Evolutionary conservation across 2,888 invertebrate genomes (phyloP).

Genomic region (Oscheius myriophilus): DNA sequence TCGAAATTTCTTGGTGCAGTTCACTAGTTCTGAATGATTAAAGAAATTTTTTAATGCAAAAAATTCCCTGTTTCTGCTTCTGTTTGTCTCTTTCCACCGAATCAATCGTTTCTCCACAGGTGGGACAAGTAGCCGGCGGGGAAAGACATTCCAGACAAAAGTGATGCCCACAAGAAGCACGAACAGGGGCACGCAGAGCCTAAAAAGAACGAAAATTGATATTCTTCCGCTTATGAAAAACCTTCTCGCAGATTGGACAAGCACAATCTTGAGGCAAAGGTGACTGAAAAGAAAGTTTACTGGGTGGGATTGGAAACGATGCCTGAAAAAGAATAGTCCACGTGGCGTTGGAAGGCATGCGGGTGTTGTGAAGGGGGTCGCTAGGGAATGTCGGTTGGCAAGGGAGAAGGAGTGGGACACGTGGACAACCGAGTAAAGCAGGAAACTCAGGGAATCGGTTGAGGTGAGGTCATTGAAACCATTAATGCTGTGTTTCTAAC

Average conservation of each 20-base stretch:
- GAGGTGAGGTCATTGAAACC: too few species aligned
- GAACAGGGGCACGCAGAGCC: slow-evolving; percentile 57
- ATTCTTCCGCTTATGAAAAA: not conserved
- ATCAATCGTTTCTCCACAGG: slow-evolving; percentile 2
- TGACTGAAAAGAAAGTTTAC: not conserved
- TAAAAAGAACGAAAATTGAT: slow-evolving; percentile 1
- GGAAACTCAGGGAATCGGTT: too few species aligned
- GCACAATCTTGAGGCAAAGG: slow-evolving; percentile 36
- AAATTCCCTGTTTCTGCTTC: slow-evolving; percentile 24
- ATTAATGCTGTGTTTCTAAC: too few species aligned
- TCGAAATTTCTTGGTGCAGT: too few species aligned
- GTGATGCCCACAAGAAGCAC: slow-evolving; percentile 55
- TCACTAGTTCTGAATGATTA: too few species aligned
- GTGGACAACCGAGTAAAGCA: too few species aligned
- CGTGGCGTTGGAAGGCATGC: not conserved
- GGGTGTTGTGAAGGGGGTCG: not conserved
- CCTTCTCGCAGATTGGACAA: slow-evolving; percentile 47
- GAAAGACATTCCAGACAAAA: slow-evolving; percentile 50
- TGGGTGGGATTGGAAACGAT: not conserved
- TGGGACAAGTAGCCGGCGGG: not conserved
- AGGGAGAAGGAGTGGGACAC: too few species aligned
- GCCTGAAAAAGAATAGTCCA: slow-evolving; percentile 9
- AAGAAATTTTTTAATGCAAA: too few species aligned
- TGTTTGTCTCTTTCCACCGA: slow-evolving; percentile 11
- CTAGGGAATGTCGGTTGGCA: too few species aligned